phyloP scores from a whole-genome alignment of 2,113 vertebrate species.

The Lepidothrix coronata region DNA sequence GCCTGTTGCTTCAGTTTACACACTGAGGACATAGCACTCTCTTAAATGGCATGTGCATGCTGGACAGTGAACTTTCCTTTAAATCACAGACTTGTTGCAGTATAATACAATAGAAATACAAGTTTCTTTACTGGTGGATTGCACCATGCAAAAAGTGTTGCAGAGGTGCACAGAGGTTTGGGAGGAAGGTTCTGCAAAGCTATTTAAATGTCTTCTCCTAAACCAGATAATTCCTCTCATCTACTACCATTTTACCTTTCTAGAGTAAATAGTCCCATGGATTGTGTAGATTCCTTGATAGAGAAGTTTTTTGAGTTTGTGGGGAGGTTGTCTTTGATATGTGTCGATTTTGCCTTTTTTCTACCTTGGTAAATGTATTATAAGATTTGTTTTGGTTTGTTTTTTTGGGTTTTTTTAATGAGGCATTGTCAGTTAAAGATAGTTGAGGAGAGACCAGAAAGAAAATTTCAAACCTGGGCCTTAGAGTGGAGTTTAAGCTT shows the following conservation, averaged over 20 bases:
- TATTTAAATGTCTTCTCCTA: neutral
- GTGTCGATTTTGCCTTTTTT: neutral
- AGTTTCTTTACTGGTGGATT: neutral
- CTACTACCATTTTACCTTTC: neutral
- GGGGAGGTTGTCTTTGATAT: neutral
- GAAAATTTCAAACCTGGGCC: neutral
- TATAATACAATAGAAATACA: neutral
- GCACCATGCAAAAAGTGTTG: neutral
- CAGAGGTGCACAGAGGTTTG: neutral
- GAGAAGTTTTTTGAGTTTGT: neutral
- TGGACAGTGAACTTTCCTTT: neutral
- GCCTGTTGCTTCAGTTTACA: neutral
- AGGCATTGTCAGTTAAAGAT: neutral
- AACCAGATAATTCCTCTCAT: neutral
- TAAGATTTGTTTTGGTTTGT: neutral
- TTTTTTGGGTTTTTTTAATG: neutral
- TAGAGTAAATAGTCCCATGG: neutral
- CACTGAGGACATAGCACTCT: neutral
- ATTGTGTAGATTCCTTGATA: neutral
- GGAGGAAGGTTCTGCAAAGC: neutral
- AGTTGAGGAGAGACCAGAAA: neutral
- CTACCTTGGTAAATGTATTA: neutral
- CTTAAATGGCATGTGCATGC: constrained; percentile 35
- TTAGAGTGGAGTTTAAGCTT: neutral
- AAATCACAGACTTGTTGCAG: neutral